A percentile compares a stretch with the other conserved stretches of the same genome.
These are phyloP conservation scores for Petroica traversi DNA, from an alignment of 2,113 vertebrate species.

Conservation along the genomic window DNA sequence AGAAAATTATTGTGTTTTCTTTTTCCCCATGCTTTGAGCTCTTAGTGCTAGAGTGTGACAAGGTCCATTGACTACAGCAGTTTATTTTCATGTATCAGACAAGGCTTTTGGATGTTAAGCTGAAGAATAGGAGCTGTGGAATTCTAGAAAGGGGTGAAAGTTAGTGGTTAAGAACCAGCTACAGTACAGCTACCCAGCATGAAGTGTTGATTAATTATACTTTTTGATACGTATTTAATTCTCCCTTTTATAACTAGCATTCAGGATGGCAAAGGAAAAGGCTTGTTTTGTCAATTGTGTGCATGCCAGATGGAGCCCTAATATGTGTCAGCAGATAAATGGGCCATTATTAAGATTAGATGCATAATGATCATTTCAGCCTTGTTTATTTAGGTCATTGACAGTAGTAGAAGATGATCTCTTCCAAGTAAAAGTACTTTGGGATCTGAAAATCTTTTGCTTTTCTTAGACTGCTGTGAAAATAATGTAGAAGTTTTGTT, in stretches of 20 bases:
- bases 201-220: constrained; percentile 2
- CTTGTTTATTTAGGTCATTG: constrained; percentile 68
- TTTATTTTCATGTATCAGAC: background rate
- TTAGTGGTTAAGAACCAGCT: background rate
- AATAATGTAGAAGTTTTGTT: background rate
- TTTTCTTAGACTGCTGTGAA: background rate
- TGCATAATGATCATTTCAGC: constrained; percentile 62
- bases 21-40: background rate
- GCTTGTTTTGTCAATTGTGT: constrained; percentile 57
- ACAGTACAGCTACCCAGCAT: background rate
- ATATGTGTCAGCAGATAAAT: constrained; percentile 68
- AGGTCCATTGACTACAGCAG: background rate
- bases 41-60: background rate
- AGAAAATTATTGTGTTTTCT: background rate
- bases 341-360: constrained; percentile 73
- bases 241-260: constrained; percentile 1
- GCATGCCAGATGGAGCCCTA: constrained; percentile 61
- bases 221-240: constrained; percentile 46
- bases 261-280: constrained; percentile 14
- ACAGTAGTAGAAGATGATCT: constrained; percentile 17
- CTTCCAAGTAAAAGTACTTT: background rate
- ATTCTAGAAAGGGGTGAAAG: background rate
- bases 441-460: background rate
- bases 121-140: background rate
- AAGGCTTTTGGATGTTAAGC: background rate